Base-by-base conservation (phyloP, 2,113 vertebrate genomes). In the Cranoglanis bouderius region DNA sequence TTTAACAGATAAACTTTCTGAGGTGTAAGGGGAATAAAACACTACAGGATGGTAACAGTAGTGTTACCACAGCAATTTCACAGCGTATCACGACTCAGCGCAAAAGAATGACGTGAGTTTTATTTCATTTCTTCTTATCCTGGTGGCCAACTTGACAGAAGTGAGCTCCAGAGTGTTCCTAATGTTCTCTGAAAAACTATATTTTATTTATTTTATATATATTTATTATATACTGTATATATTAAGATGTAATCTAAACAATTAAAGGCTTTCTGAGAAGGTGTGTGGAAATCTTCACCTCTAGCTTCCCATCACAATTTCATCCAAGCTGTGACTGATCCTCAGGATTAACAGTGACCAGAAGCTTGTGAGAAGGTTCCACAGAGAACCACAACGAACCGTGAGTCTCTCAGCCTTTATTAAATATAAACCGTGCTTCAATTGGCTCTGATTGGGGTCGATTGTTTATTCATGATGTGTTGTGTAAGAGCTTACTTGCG, bases 401-500 rank as follows among this genome's bases (percentile, higher is more conserved):
- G 35, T 38, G 49, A 59, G 4, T 72, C 38, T 7, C 67, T 72
- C 18, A 8, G 32, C 16, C 35, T 19, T 72, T 72, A 38, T 72
- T 38, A 38, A 72, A 72, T 38, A 18, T 72, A 72, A 35, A 72
- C 1, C 63, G 12, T n/a, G 46, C 82, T 70, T 65, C 43, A 89
- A 59, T 75, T 75, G 87, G 81, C 49, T 74, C 59, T 88, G 55
- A 57, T 57, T 77, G 84, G 72, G 21, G 51, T 46, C 35, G 14
- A 74, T 72, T 74, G 29, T 75, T 84, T 77, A 46, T 59, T 74
- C 61, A 72, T 67, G 57, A 49, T 38, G 40, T 49, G 61, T 38
- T 61, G 24, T 12, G 13, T 24, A 57, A 59, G 53, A 59, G 75
- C 43, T 49, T 32, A 8, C 26, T 59, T 26, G 6, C 0, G 21